These are phyloP conservation scores for Centrocercus urophasianus DNA, from an alignment of 2,113 vertebrate genomes.

Conservation along the genomic window DNA sequence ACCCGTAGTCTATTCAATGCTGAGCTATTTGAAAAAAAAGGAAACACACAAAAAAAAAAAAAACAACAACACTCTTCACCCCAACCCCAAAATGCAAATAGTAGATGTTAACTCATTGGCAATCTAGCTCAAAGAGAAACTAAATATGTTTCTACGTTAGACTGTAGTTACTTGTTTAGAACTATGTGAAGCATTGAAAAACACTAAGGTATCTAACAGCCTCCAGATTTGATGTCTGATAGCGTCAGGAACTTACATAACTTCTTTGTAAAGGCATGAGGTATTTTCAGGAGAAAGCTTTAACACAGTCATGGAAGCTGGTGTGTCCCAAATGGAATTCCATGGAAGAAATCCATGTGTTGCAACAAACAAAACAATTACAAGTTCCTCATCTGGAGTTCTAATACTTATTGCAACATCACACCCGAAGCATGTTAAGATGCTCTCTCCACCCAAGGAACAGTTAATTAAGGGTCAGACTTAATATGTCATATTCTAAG, in stretches of 20 bases:
- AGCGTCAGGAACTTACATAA: background rate
- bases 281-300: background rate
- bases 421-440: fast-evolving
- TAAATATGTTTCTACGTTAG: fast-evolving
- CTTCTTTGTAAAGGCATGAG: background rate
- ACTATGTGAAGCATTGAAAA: background rate
- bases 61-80: background rate
- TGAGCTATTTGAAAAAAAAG: background rate
- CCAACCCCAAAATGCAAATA: background rate
- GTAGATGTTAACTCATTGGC: background rate
- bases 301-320: background rate
- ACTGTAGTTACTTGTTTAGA: background rate
- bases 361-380: slow-evolving; percentile 9
- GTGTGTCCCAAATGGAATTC: background rate
- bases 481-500: background rate
- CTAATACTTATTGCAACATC: background rate
- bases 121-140: background rate
- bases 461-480: background rate
- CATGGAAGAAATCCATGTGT: background rate
- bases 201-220: background rate
- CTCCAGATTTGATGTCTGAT: background rate
- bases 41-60: background rate
- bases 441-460: background rate
- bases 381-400: background rate
- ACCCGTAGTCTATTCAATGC: background rate